Evolutionary conservation across 2,797 vertebrate species (phyloP).

Genomic region (Sternotherus odoratus): DNA sequence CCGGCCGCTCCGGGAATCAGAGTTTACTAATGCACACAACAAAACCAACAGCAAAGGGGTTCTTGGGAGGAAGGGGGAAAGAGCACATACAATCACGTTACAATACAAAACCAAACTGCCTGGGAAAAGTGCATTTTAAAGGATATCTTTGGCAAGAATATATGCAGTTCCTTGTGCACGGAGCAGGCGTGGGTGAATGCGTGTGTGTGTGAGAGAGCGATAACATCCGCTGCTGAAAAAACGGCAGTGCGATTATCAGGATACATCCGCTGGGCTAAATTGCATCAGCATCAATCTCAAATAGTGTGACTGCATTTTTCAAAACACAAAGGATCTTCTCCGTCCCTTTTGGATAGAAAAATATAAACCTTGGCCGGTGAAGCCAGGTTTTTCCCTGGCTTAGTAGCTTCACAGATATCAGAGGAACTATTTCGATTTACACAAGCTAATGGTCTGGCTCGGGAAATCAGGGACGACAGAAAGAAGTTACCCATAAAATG

Average conservation of each 20-base stretch:
- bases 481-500: conserved; percentile 43
- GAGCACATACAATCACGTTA: conserved; percentile 54
- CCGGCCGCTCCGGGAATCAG: neutral
- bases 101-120: conserved; percentile 62
- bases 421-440: too few relatives aligned
- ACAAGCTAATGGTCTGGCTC: accelerated
- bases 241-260: conserved; percentile 63
- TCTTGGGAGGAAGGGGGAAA: neutral
- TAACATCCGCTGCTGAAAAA: conserved; percentile 74
- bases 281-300: conserved; percentile 44
- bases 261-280: conserved; percentile 65
- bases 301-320: conserved; percentile 51
- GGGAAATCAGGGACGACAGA: neutral
- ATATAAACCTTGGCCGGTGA: neutral
- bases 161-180: conserved; percentile 74
- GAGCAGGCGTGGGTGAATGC: conserved; percentile 40
- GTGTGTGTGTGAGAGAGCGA: conserved; percentile 49
- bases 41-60: conserved; percentile 56
- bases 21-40: conserved; percentile 13
- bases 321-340: conserved; percentile 23
- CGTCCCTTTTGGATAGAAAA: conserved; percentile 51
- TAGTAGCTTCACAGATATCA: neutral
- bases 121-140: conserved; percentile 82
- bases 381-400: neutral
- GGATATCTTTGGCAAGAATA: conserved; percentile 85